Evolutionary conservation across 1,140 invertebrate species (phyloP).

Genomic region (Andricus grossulariae): DNA sequence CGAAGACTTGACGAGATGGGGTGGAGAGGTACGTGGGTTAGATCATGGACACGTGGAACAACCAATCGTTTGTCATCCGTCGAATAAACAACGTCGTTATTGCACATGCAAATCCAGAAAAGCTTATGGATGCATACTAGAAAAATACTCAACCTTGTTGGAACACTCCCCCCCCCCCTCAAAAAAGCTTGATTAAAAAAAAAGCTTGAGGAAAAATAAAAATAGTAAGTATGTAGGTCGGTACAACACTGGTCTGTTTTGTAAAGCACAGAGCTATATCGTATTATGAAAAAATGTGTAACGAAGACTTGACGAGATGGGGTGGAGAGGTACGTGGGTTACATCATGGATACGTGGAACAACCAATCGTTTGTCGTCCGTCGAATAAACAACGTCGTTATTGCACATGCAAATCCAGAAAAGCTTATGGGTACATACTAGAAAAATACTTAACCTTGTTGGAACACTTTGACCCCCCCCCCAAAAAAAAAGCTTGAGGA

Average conservation of each 20-base stretch:
- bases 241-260: conserved; percentile 12
- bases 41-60: too few species aligned
- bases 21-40: conserved; percentile 2
- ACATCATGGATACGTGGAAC: too few species aligned
- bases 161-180: too few species aligned
- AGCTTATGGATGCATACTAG: too few species aligned
- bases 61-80: conserved; percentile 59
- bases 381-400: conserved; percentile 64
- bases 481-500: background rate
- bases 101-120: conserved; percentile 61
- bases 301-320: conserved; percentile 32
- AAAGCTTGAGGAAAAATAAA: too few species aligned
- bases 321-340: conserved; percentile 5
- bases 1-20: conserved; percentile 31
- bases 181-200: too few species aligned
- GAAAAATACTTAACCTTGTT: too few species aligned
- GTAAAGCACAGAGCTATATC: background rate
- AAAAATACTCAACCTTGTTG: too few species aligned
- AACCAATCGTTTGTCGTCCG: conserved; percentile 59
- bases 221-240: too few species aligned
- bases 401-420: conserved; percentile 60
- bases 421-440: too few species aligned
- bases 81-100: conserved; percentile 65
- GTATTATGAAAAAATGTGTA: conserved; percentile 15
- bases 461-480: too few species aligned